Conservation (phyloP, 1,140 invertebrate genomes). For the Centruroides vittatus region DNA sequence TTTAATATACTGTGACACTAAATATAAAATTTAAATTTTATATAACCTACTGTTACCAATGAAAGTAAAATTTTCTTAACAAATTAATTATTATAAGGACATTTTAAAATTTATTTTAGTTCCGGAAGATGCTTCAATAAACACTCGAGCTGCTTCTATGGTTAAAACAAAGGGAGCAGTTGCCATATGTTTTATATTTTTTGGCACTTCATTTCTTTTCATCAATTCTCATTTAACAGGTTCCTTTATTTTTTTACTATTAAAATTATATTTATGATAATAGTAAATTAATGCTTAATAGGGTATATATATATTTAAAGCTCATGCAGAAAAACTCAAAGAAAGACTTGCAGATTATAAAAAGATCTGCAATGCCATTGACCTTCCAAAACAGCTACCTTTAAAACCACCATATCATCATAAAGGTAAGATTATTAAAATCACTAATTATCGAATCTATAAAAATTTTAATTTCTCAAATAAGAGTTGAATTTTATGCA, state of each 20-base stretch:
- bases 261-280: too few relatives aligned
- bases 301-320: conserved; percentile 16
- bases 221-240: conserved; percentile 85
- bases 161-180: conserved; percentile 87
- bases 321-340: conserved; percentile 40
- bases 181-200: conserved; percentile 71
- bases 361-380: conserved; percentile 65
- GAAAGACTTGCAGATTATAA: conserved; percentile 74
- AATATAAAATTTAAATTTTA: too few relatives aligned
- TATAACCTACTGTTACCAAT: too few relatives aligned
- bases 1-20: too few relatives aligned
- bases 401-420: conserved; percentile 45
- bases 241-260: background rate
- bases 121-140: conserved; percentile 70
- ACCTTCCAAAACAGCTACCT: conserved; percentile 66
- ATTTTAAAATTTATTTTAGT: conserved; percentile 30
- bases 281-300: too few relatives aligned
- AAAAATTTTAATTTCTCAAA: too few relatives aligned
- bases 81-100: conserved; percentile 2
- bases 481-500: too few relatives aligned
- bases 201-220: conserved; percentile 86
- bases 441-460: background rate
- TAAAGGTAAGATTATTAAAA: conserved; percentile 40
- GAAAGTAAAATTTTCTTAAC: too few relatives aligned
- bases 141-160: conserved; percentile 63